These are phyloP conservation scores for Cylindroiulus punctatus DNA, from an alignment of 2,888 invertebrate genomes.

Conservation along the genomic window DNA sequence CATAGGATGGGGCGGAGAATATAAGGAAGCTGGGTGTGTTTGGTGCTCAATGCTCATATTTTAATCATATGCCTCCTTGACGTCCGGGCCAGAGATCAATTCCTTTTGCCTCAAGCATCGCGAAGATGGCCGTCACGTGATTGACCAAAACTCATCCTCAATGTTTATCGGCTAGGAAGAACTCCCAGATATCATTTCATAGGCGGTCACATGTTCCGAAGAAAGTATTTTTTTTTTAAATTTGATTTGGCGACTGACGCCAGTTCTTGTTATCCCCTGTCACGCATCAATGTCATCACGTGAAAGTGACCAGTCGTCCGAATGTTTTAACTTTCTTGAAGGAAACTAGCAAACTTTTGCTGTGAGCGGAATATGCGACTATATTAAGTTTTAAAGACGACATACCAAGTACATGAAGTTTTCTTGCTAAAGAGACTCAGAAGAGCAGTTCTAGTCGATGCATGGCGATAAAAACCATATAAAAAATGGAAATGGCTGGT, in stretches of 20 bases:
- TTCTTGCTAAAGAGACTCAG: no score
- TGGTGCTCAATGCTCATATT: not conserved
- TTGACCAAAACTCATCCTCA: not conserved
- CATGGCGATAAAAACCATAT: no score
- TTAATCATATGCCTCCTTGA: not conserved
- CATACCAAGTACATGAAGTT: not conserved
- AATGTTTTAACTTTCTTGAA: not conserved
- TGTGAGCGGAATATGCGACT: not conserved
- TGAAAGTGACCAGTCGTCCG: constrained; percentile 33
- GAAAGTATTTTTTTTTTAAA: not conserved
- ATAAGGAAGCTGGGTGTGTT: not conserved
- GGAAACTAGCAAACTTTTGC: not conserved
- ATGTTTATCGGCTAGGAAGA: constrained; percentile 11
- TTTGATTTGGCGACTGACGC: constrained; percentile 26
- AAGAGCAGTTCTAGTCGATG: no score
- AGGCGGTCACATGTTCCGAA: not conserved
- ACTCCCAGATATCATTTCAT: not conserved
- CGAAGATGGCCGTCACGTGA: constrained; percentile 21
- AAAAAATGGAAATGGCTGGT: no score
- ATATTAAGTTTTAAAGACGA: not conserved
- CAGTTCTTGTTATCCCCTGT: not conserved
- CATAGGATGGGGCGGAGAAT: not conserved
- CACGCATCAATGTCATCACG: not conserved
- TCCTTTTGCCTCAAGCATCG: not conserved
- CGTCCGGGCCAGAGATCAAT: not conserved